Evolutionary conservation across 2,113 vertebrate species (phyloP).

Genomic region (Rhinolophus ferrumequinum): DNA sequence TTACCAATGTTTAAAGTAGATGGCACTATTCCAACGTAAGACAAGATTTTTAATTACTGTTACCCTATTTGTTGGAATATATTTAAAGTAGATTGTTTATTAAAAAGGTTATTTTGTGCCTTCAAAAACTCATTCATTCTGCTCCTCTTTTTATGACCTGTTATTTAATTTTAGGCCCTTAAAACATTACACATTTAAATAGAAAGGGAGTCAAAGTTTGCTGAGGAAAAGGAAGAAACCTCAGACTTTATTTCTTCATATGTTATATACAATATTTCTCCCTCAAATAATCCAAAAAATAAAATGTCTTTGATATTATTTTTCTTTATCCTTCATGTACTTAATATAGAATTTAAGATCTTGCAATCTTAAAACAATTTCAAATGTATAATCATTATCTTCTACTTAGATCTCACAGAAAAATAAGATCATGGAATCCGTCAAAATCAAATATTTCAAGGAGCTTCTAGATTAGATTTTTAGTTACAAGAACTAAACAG

Average conservation of each 20-base stretch:
- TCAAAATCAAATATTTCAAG: constrained; percentile 38
- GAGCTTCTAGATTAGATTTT: not conserved
- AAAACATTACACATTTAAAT: not conserved
- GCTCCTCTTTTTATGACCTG: not conserved
- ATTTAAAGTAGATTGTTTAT: not conserved
- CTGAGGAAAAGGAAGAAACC: not conserved
- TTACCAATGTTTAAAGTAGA: not conserved
- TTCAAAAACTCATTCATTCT: not conserved
- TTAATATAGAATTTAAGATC: not conserved
- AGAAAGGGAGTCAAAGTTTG: not conserved
- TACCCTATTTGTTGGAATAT: not conserved
- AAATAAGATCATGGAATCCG: not conserved
- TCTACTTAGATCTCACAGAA: not conserved
- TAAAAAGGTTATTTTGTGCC: not conserved
- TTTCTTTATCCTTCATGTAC: not conserved
- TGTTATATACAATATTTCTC: not conserved
- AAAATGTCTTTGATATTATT: too few relatives aligned
- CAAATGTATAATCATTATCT: not conserved
- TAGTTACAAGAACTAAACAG: not conserved
- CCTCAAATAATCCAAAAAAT: not conserved
- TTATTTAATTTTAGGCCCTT: not conserved
- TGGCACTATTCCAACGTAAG: not conserved
- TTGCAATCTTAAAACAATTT: not conserved
- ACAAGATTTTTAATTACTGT: not conserved
- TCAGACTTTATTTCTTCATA: not conserved